Base-by-base conservation (phyloP, 2,797 vertebrate species). In the Falco peregrinus region DNA sequence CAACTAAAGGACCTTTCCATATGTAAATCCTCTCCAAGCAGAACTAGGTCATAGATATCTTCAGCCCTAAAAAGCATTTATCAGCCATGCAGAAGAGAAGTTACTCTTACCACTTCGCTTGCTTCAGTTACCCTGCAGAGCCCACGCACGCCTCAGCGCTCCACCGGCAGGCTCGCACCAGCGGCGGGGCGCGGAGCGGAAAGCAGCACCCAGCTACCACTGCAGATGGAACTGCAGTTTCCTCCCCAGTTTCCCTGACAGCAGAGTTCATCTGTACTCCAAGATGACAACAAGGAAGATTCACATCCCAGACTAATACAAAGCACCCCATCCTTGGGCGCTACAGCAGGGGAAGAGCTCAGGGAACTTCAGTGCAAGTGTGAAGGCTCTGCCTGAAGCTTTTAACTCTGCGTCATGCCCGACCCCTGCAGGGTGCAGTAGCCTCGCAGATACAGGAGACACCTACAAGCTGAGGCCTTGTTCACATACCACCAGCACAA, bases 1-100 rank as follows among this genome's bases (percentile, higher is more conserved):
- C 77, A 53, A 87, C 85, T 60, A 85, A 77, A 16, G 15, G 51
- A 57, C 53, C 37, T 80, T 84, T 73, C 89, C 68, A 39, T 83
- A 91, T 10, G 47, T 39, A 83, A 92, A 92, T 67, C 56, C 60
- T 48, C 69, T 60, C 84, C 87, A 89, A 85, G 81, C 84, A 95
- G 86, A 96, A 94, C 74, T 91, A 95, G 95, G 95, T 90, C 93
- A 87, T 0, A 0, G 70, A 28, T 89, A 64, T 70, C 74, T 95
- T 89, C 81, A 96, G 95, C 92, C 51, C 69, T 84, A 50, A 41
- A 94, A 93, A 84, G 60, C 92, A 67, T 47, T 84, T 75, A 48
- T 59, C 77, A 90, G 28, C 71, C 78, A 18, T 13, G 68, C 92
- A 80, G 41, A 79, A 93, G 70, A 68, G 31, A 35, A 85, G 53